Evolutionary conservation across 1,140 invertebrate species (phyloP), one percentile per base, ranked within the genome.

Genomic region (Meloidogyne chitwoodi): DNA sequence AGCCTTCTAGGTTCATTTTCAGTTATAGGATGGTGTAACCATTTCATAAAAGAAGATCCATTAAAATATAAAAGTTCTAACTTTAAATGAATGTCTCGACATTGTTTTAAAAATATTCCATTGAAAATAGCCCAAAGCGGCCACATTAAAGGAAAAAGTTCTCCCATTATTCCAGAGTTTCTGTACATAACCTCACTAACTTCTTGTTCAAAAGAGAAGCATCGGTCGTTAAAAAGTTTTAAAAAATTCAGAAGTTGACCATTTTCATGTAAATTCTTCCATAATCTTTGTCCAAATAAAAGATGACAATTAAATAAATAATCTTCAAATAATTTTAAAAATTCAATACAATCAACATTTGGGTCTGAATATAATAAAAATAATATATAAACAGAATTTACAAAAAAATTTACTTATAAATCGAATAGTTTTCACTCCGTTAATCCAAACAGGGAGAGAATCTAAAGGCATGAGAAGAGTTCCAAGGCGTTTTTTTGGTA

Each of bases 261-360:
- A 44, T 27, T 56, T 56, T 44, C 26, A n/a, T 70, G 34, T 61
- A 70, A 41, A 56, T 70, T 70, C 2, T 44, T 26, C 68, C 68
- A 70, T 8, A 70, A 5, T 19, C 3, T n/a, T 61, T 56, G 19
- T 1, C 27, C 16, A 22, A 44, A 48, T 29, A 29, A 56, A 14
- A 70, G 34, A 41, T 61, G 61, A n/a, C 68, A 70, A 19, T 70
- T 70, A 56, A 1, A 22, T 16, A 44, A 70, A 70, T 61, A 70
- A 56, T 48, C 27, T 44, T 61, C 27, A 70, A 70, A 70, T 70
- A 26, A 44, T 10, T 29, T n/a, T 26, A 27, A 24, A 31, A 70
- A 70, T 29, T 26, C 24, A 70, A 44, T 56, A 29, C 68, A 70
- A 44, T 26, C 24, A 44, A 6, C 4, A 31, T 27, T 44, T 22